Percentiles rank a stretch among this genome's conserved stretches.
Conservation (phyloP, 2,797 vertebrate genomes). For the Ambastaia sidthimunki region DNA sequence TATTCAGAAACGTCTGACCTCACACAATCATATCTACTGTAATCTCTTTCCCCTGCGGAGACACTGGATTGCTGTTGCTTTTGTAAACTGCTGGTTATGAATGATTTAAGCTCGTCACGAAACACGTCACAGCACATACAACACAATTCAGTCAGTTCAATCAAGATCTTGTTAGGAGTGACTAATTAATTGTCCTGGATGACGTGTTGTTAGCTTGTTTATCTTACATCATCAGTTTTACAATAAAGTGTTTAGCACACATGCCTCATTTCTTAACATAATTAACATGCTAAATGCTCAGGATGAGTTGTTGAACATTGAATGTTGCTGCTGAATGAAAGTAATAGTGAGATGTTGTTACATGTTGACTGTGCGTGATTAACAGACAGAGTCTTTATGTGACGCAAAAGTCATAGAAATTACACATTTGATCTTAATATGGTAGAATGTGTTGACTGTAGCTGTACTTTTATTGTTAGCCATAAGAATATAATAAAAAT, state of each 20-base stretch:
- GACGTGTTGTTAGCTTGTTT: conserved; percentile 19
- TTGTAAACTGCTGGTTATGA: conserved; percentile 30
- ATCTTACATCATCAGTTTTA: conserved; percentile 18
- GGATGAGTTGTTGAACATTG: not conserved
- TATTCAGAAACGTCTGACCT: conserved; percentile 8
- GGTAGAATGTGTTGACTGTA: no score
- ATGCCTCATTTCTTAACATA: not conserved
- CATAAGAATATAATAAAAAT: no score
- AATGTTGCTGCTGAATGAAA: not conserved
- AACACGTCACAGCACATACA: not conserved
- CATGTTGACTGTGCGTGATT: not conserved
- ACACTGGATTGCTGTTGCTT: conserved; percentile 12
- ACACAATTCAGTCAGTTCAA: conserved; percentile 5
- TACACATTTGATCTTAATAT: no score
- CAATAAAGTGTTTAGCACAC: not conserved
- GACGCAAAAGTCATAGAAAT: no score
- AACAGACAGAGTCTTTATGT: not conserved
- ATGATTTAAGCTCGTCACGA: conserved; percentile 11
- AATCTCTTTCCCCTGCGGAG: conserved; percentile 20
- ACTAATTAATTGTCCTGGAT: not conserved
- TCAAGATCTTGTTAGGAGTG: not conserved
- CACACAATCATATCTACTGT: conserved; percentile 18
- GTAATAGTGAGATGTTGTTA: not conserved
- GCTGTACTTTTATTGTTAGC: no score
- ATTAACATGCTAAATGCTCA: conserved; percentile 10